phyloP scores from a whole-genome alignment of 2,888 invertebrate genomes.

The Netelia fuscicornis region DNA sequence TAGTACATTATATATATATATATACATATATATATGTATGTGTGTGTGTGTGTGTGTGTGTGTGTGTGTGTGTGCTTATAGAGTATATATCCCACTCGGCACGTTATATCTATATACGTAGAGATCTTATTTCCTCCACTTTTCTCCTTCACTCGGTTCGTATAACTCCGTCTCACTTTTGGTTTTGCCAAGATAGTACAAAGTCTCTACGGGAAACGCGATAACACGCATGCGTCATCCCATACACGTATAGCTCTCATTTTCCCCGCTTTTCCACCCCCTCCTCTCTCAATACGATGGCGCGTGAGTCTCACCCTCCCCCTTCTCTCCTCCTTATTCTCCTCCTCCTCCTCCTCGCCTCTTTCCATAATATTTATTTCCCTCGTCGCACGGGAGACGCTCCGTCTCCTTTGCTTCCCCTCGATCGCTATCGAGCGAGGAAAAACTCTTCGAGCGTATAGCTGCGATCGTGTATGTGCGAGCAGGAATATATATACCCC shows the following conservation, averaged over 20 bases:
- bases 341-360: constrained; percentile 2
- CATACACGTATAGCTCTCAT: constrained; percentile 7
- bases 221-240: constrained; percentile 69
- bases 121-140: constrained; percentile 46
- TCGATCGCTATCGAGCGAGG: constrained; percentile 32
- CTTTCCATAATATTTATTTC: constrained; percentile 33
- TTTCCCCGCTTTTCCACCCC: constrained; percentile 33
- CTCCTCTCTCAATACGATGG: neutral
- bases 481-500: neutral
- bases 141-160: constrained; percentile 23
- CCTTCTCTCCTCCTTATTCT: constrained; percentile 7
- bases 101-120: constrained; percentile 42
- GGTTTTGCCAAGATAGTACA: constrained; percentile 41
- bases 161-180: constrained; percentile 50
- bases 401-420: constrained; percentile 5
- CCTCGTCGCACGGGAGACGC: constrained; percentile 16
- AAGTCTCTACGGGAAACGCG: constrained; percentile 32
- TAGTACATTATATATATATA: constrained; percentile 21
- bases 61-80: neutral
- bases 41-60: too few relatives aligned
- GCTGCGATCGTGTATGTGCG: neutral
- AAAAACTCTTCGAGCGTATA: constrained; percentile 31
- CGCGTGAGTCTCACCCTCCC: constrained; percentile 12
- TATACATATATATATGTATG: neutral
- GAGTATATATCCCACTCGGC: neutral